Base-by-base conservation (phyloP, 2,888 invertebrate species). In the Pseudococcus jackbeardsleyi region DNA sequence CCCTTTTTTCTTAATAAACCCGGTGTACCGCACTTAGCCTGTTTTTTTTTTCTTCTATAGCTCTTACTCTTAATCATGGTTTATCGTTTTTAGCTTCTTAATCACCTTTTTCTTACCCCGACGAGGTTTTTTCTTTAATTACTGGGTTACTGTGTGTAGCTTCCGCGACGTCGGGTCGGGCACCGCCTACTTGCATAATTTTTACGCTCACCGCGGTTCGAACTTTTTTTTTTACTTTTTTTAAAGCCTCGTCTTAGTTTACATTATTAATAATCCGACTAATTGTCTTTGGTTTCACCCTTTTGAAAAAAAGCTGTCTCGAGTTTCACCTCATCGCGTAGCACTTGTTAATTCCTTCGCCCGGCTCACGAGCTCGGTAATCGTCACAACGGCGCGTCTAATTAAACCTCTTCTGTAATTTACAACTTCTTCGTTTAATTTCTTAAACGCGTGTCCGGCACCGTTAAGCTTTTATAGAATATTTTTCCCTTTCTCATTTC, bases 201-300 rank as follows among this genome's bases (percentile, higher is more conserved):
- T 33, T 72, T 72, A 72, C 15, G 6, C n/a, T 68, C 68, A 12
- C 17, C 33, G 72, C 33, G 26, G 15, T 72, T 19, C 15, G 15
- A 26, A 33, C 72, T 72, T 72, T 72, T 26, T 72, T 72, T 72
- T 72, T 72, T 15, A 33, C 15, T 26, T 26, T 68, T 11, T 26
- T 26, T 72, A 26, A 68, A 22, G 22, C 72, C 33, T 72, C 72
- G 26, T 26, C 8, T 48, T 72, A 68, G 50, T 87, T 77, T 87
- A 87, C 86, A 77, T 87, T 87, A 87, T 72, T 87, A 87, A 87
- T 87, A 72, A 87, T 87, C 50, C 48, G 68, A 68, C 86, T 87
- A 87, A 87, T 87, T 87, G 72, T 77, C 42, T 87, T 87, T 50
- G 77, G 77, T 87, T 87, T 72, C 77, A 48, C 77, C 77, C 77